Percentiles rank a stretch among this genome's conserved stretches.
These are phyloP conservation scores for Smittia sp. DNA, from an alignment of 2,888 invertebrate genomes.

Conservation along the genomic window DNA sequence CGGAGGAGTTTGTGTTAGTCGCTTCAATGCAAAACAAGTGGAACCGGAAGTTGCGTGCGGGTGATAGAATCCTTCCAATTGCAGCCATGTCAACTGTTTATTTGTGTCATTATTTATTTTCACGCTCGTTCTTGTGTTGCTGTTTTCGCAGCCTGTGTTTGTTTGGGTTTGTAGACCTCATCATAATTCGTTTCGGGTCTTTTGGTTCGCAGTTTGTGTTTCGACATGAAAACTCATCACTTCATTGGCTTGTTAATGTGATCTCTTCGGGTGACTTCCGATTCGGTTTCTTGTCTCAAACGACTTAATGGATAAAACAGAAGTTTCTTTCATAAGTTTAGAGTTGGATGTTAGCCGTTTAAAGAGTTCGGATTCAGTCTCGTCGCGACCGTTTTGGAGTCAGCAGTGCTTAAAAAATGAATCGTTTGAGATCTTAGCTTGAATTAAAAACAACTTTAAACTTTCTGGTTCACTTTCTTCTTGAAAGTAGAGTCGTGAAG, in stretches of 20 bases:
- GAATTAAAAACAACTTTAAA: neutral
- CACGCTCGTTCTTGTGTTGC: neutral
- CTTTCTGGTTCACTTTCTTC: neutral
- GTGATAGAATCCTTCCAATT: slow-evolving; percentile 5
- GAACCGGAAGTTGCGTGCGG: slow-evolving; percentile 25
- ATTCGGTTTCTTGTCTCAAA: neutral
- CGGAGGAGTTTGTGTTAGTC: too few species aligned
- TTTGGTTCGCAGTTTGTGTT: neutral
- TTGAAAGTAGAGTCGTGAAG: neutral
- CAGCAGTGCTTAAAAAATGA: neutral
- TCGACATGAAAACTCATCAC: neutral
- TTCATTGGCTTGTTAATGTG: neutral
- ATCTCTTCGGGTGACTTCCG: neutral
- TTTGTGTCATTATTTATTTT: slow-evolving; percentile 5
- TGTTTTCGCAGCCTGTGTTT: neutral
- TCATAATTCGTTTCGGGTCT: neutral
- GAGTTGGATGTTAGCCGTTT: neutral
- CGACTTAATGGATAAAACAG: slow-evolving; percentile 39
- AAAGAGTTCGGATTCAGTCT: slow-evolving; percentile 23
- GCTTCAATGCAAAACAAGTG: too few species aligned
- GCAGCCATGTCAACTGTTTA: slow-evolving; percentile 1
- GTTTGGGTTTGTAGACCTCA: neutral
- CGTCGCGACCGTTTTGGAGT: neutral
- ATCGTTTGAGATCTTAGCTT: neutral
- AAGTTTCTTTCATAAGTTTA: slow-evolving; percentile 19